Evolutionary conservation across 2,888 invertebrate genomes (phyloP).

Genomic region (Seira ritae): DNA sequence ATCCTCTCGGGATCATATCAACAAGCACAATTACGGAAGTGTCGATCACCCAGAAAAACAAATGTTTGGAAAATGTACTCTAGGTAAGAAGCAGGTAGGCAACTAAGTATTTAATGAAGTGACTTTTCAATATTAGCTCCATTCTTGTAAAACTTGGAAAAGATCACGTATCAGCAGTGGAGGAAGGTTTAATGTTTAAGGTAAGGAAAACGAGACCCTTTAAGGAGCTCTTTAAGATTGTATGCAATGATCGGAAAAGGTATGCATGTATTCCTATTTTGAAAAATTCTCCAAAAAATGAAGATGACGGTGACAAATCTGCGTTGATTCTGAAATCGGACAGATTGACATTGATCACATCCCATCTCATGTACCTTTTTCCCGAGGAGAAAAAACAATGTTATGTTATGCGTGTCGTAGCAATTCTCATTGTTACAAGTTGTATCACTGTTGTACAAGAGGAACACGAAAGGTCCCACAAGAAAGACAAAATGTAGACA

Average conservation of each 20-base stretch:
- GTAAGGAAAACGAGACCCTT: not conserved
- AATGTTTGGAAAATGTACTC: not conserved
- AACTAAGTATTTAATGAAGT: conserved; percentile 3
- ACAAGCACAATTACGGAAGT: conserved; percentile 36
- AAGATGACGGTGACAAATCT: conserved; percentile 72
- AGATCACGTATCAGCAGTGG: not conserved
- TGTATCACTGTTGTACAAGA: conserved; percentile 19
- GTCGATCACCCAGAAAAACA: conserved; percentile 42
- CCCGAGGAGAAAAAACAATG: not conserved
- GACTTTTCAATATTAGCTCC: not conserved
- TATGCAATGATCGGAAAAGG: not conserved
- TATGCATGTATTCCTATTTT: conserved; percentile 14
- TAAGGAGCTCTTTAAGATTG: no score
- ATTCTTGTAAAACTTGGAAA: not conserved
- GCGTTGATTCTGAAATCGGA: conserved; percentile 63
- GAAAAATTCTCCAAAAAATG: conserved; percentile 44
- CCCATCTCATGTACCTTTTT: conserved; percentile 63
- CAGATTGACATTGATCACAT: conserved; percentile 71
- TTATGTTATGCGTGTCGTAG: not conserved
- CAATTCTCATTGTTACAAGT: conserved; percentile 26
- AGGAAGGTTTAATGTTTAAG: no score
- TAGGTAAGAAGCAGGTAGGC: not conserved
- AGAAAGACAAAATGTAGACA: conserved; percentile 12
- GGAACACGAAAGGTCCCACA: not conserved
- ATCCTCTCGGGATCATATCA: not conserved